Percentiles rank a stretch among this genome's conserved stretches.
Conservation (phyloP, 1,140 invertebrate genomes). For the Sarcophaga peregrina region DNA sequence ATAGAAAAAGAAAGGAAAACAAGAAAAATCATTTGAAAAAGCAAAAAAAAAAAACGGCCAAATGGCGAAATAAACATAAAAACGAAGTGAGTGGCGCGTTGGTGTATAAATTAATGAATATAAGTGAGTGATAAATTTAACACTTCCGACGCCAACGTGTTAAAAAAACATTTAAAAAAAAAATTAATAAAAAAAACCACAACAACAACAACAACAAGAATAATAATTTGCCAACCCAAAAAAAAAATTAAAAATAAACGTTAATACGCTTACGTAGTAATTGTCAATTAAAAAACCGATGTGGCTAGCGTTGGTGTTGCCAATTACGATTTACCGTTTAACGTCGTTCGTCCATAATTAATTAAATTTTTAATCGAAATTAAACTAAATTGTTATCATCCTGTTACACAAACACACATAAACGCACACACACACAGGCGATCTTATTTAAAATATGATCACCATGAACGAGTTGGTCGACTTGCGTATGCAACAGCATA, state of each 20-base stretch:
- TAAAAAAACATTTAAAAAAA: slow-evolving; percentile 32
- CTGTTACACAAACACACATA: not conserved
- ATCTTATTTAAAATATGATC: slow-evolving; percentile 54
- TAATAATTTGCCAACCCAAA: not conserved
- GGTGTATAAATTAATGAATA: slow-evolving; percentile 1
- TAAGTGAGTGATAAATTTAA: slow-evolving; percentile 33
- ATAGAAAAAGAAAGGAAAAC: not conserved
- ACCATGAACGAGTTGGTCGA: slow-evolving; percentile 66
- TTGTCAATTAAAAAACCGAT: too few species aligned
- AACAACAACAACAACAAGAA: not conserved
- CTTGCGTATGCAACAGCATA: slow-evolving; percentile 64
- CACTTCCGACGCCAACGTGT: slow-evolving; percentile 28
- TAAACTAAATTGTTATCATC: not conserved
- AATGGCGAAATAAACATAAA: not conserved
- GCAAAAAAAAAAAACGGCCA: not conserved
- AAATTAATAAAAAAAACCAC: too few species aligned
- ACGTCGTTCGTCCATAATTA: not conserved
- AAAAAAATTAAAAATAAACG: not conserved
- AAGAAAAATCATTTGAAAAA: not conserved
- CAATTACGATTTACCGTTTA: not conserved
- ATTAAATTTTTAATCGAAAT: not conserved
- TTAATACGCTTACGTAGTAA: too few species aligned
- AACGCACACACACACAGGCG: not conserved
- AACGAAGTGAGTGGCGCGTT: not conserved
- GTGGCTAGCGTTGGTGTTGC: too few species aligned